phyloP scores from a whole-genome alignment of 2,113 vertebrate genomes.

The Tragelaphus buxtoni region DNA sequence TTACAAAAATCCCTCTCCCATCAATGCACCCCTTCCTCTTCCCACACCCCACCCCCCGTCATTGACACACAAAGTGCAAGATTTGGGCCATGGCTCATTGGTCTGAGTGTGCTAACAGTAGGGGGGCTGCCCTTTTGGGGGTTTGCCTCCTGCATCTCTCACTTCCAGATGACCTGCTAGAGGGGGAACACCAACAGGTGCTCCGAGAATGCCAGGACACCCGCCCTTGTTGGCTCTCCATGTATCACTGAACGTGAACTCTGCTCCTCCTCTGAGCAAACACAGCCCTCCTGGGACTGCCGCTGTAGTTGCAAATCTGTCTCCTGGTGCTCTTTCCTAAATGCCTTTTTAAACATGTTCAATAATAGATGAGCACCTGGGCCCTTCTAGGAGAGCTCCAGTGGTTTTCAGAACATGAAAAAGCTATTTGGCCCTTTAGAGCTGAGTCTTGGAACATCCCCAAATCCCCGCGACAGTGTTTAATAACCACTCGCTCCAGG shows the following conservation, averaged over 20 bases:
- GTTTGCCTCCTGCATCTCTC: background rate
- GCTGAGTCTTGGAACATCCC: slow-evolving; percentile 51
- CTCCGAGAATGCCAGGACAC: background rate
- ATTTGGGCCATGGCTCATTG: background rate
- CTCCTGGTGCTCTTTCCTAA: slow-evolving; percentile 75
- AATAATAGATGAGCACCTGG: slow-evolving; percentile 80
- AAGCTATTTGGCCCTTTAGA: slow-evolving; percentile 73
- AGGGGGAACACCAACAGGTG: background rate
- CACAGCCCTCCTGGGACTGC: slow-evolving; percentile 63
- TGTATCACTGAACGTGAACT: background rate
- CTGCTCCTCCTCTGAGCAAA: slow-evolving; percentile 49
- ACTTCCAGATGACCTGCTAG: background rate
- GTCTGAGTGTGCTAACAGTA: background rate
- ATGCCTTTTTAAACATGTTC: slow-evolving; percentile 79
- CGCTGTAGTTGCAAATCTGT: slow-evolving; percentile 45
- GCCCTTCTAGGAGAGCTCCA: slow-evolving; percentile 49
- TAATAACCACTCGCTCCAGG: slow-evolving; percentile 50
- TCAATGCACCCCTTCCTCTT: background rate
- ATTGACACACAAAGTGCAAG: background rate
- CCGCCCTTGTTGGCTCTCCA: background rate
- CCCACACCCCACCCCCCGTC: background rate
- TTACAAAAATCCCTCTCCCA: background rate
- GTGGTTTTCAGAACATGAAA: slow-evolving; percentile 72
- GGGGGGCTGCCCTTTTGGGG: background rate
- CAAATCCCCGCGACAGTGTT: slow-evolving; percentile 50